phyloP scores from a whole-genome alignment of 2,797 vertebrate species.

The Myoxocephalus aenaeus region DNA sequence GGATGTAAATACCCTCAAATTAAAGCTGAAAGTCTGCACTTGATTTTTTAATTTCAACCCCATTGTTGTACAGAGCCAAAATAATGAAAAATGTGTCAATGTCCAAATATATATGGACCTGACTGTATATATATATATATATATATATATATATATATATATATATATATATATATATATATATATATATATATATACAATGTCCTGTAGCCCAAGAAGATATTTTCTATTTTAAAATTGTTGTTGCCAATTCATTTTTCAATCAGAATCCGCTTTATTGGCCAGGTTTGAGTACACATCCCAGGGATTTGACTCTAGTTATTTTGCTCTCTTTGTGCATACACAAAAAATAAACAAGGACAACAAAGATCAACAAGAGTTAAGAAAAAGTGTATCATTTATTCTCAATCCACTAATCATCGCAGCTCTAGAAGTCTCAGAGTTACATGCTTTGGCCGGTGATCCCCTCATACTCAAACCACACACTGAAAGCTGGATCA shows the following conservation, averaged over 20 bases:
- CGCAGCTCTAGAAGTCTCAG: background rate
- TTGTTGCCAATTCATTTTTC: too few relatives aligned
- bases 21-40: too few relatives aligned
- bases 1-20: too few relatives aligned
- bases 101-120: too few relatives aligned
- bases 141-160: too few relatives aligned
- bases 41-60: too few relatives aligned
- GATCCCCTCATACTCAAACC: conserved; percentile 32
- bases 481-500: conserved; percentile 41
- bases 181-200: background rate
- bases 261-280: too few relatives aligned
- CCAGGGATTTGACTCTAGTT: background rate
- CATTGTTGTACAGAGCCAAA: too few relatives aligned
- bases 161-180: too few relatives aligned
- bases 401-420: background rate
- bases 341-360: background rate
- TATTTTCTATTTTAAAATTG: background rate
- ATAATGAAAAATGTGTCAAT: too few relatives aligned
- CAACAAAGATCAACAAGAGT: background rate
- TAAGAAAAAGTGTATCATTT: background rate
- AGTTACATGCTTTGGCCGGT: conserved; percentile 8
- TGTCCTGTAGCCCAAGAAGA: background rate
- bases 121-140: too few relatives aligned
- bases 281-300: background rate
- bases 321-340: background rate